Evolutionary conservation across 2,113 vertebrate genomes (phyloP).

Genomic region (Gnathonemus longibarbis): DNA sequence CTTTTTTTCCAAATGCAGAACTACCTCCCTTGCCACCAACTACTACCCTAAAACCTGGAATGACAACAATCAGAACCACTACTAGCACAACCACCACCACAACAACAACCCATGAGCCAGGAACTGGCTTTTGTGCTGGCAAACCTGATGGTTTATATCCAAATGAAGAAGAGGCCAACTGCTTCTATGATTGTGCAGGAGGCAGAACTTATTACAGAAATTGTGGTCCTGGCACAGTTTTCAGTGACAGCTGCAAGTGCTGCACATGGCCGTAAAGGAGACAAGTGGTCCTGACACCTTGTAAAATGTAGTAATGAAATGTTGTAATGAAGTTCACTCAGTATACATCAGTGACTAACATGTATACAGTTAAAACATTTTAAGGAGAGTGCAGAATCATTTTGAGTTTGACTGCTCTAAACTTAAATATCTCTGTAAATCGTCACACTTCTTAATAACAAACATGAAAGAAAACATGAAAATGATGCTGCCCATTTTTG

Average conservation of each 20-base stretch:
- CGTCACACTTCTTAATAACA: neutral
- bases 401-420: neutral
- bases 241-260: constrained; percentile 49
- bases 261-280: constrained; percentile 51
- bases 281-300: neutral
- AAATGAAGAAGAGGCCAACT: constrained; percentile 36
- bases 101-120: constrained; percentile 45
- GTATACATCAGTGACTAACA: neutral
- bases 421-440: neutral
- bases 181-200: constrained; percentile 52
- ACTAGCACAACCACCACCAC: constrained; percentile 37
- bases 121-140: constrained; percentile 54
- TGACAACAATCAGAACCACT: neutral
- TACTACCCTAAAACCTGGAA: constrained; percentile 38
- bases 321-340: neutral
- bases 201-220: constrained; percentile 33
- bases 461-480: neutral
- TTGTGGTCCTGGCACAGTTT: constrained; percentile 48
- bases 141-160: constrained; percentile 56
- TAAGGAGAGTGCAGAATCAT: neutral
- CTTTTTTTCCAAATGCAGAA: constrained; percentile 15
- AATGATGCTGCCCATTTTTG: neutral
- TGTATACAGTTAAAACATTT: neutral
- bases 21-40: constrained; percentile 42
- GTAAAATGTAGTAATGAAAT: neutral